Evolutionary conservation across 1,140 invertebrate genomes (phyloP), one percentile per base, ranked within the genome.

Genomic region (Meloidogyne floridensis): DNA sequence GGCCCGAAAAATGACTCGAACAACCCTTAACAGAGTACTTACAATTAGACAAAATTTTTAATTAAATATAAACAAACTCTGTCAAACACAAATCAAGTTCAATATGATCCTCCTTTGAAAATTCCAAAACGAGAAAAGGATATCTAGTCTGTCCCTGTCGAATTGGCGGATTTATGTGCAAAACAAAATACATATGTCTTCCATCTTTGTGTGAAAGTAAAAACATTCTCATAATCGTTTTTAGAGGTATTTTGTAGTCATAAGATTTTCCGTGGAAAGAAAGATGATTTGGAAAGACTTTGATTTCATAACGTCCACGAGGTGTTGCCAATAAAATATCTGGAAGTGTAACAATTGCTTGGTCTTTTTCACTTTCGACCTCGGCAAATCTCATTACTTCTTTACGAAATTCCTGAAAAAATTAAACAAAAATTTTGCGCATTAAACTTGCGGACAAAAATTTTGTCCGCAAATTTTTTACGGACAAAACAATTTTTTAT

Each of bases 241-340:
- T 95, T 93, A 97, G 95, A 0, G 97, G 96, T 86, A 99, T 98
- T 91, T 99, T 99, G 91, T 99, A 99, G 92, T 99, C 97, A 91
- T 98, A 99, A 0, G 98, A 98, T 93, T 99, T 99, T 91, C 98
- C 98, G 90, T 99, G 98, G 77, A 99, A 93, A 92, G 99, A 97
- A 88, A 99, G 95, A 91, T 98, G 99, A 2, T 95, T 94, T 80
- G 95, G 94, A 90, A 97, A 99, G 71, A 99, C 94, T 92, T 99
- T 99, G 91, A 99, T 97, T 90, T 99, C 98, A 90, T 99, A 99
- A 83, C 98, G 95, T 93, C 98, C 98, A 92, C 95, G 94, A 82
- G 98, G 98, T 72, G 98, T 99, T 71, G 99, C 94, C 91, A 97
- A 99, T 85, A 98, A 95, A 82, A 99, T 93, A 92, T 99, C 96